Base-by-base conservation (phyloP, 2,797 vertebrate genomes). In the Protosalanx chinensis region DNA sequence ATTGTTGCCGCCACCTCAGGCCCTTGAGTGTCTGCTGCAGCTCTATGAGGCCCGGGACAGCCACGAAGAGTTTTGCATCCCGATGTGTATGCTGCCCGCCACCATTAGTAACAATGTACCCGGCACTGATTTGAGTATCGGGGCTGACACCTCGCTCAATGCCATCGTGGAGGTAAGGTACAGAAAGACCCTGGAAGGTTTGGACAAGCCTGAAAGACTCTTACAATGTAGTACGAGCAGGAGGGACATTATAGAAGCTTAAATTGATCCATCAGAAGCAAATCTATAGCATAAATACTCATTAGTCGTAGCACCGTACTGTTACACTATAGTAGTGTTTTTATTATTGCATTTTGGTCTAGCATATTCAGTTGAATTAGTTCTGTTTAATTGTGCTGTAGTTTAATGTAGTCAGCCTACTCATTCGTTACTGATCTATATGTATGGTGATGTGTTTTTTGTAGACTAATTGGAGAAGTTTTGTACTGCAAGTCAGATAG, bases 41-140 rank as follows among this genome's bases (percentile, higher is more conserved):
- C 87, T 98, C 74, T 82, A 81, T 62, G 91, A 95, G 23, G 94
- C 91, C 15, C 92, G 94, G 1, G 49, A 78, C 84, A 77, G 59
- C 81, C 90, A 90, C 86, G 89, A 93, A 87, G 96, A 97, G 89
- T 93, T 97, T 92, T 96, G 93, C 85, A 86, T 98, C 82, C 96
- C 95, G 72, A 83, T 98, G 71, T 98, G 96, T 89, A 82, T 97
- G 80, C 67, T 98, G 91, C 95, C 96, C 71, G 93, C 95, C 82
- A 96, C 95, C 85, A 94, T 98, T 93, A 98, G 96, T 95, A 97
- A 97, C 95, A 96, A 93, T 92, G 88, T 98, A 37, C 95, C 96
- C 0, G 96, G 97, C 90, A 94, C 94, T 76, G 95, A 98, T 72
- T 82, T 95, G 79, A 93, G 90, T 92, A 82, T 98, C 75, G 96